Conservation (phyloP, 2,797 vertebrate genomes). For the Podarcis siculus region DNA sequence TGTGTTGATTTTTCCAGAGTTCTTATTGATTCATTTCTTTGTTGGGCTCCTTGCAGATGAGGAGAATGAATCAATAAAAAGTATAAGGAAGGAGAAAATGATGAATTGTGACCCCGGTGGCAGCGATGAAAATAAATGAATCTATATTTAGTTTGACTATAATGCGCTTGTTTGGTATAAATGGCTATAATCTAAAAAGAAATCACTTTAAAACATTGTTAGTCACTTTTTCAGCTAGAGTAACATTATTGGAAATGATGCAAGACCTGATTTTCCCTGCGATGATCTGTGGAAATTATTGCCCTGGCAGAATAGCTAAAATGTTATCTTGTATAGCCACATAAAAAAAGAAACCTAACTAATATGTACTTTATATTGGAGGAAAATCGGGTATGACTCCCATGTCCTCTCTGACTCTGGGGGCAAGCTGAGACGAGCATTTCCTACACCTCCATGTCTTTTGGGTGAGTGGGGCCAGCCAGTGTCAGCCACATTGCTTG, state of each 20-base stretch:
- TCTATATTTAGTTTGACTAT: background rate
- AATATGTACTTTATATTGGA: background rate
- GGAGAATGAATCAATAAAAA: slow-evolving; percentile 5
- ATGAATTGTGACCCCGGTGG: background rate
- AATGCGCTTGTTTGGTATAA: slow-evolving; percentile 6
- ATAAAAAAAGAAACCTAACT: background rate
- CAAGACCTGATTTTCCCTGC: background rate
- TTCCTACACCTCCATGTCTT: background rate
- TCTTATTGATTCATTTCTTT: slow-evolving; percentile 2
- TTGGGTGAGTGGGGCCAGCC: background rate
- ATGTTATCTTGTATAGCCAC: background rate
- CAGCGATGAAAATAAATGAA: background rate
- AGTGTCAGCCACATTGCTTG: background rate
- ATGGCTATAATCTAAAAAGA: background rate
- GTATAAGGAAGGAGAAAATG: background rate
- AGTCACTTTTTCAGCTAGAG: background rate
- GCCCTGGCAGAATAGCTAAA: too few relatives aligned
- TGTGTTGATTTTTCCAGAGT: background rate
- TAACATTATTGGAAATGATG: background rate
- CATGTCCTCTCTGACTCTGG: background rate
- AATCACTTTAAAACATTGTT: background rate
- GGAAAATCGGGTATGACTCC: background rate
- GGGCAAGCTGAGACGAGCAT: background rate
- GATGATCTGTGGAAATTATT: background rate
- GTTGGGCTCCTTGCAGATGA: background rate